phyloP scores from a whole-genome alignment of 2,888 invertebrate genomes.

The Hydropsyche betteni region DNA sequence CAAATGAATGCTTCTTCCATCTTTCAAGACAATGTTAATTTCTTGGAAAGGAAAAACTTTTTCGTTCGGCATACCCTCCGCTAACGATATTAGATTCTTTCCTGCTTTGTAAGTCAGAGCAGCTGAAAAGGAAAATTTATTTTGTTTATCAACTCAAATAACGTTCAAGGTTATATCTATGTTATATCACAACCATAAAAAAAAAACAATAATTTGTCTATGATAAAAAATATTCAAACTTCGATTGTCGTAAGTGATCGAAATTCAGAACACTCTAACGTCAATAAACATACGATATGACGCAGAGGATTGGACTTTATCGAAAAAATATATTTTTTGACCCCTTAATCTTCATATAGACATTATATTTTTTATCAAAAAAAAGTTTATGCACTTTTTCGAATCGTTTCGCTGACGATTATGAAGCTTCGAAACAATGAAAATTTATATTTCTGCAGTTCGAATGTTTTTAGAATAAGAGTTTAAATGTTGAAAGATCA shows the following conservation, averaged over 20 bases:
- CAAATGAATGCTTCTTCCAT: conserved; percentile 65
- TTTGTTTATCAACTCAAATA: neutral
- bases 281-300: conserved; percentile 24
- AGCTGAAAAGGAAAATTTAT: conserved; percentile 55
- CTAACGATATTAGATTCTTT: conserved; percentile 68
- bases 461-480: too few species aligned
- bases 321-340: neutral
- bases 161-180: neutral
- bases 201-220: too few species aligned
- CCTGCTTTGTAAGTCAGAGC: conserved; percentile 61
- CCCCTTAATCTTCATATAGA: neutral
- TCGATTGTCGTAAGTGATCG: too few species aligned
- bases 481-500: too few species aligned
- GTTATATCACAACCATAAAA: too few species aligned
- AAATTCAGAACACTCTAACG: neutral
- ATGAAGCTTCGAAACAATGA: too few species aligned
- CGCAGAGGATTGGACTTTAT: neutral
- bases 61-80: conserved; percentile 80
- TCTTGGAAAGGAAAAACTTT: conserved; percentile 74
- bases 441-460: too few species aligned
- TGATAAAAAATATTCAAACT: too few species aligned
- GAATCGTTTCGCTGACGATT: too few species aligned
- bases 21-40: conserved; percentile 68
- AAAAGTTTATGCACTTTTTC: too few species aligned
- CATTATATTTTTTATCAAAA: too few species aligned